Evolutionary conservation across 2,797 vertebrate species (phyloP).

Genomic region (Tinamus major): DNA sequence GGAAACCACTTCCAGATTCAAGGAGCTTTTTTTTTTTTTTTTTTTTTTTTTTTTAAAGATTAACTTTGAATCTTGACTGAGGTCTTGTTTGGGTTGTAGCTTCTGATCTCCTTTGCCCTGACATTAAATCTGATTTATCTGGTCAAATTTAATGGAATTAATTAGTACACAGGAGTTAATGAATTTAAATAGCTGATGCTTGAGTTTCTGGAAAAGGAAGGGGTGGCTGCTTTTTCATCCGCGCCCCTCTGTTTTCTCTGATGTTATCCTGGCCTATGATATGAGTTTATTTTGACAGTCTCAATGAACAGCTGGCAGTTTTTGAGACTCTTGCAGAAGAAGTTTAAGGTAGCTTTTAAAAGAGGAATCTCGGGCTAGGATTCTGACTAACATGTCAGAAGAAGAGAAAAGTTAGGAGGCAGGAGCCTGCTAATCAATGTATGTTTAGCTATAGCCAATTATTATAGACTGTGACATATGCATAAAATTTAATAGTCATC

Average conservation of each 20-base stretch:
- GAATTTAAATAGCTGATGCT: background rate
- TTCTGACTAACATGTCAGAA: background rate
- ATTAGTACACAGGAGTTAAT: background rate
- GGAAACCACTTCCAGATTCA: background rate
- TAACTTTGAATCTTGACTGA: background rate
- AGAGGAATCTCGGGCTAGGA: background rate
- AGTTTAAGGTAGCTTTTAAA: background rate
- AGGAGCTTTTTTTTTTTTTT: too few species aligned
- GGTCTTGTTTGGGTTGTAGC: background rate
- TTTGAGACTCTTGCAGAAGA: background rate
- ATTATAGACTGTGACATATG: background rate
- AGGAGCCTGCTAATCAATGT: background rate
- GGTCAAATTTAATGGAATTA: background rate
- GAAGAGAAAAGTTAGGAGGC: background rate
- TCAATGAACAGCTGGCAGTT: background rate
- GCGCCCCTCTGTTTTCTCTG: background rate
- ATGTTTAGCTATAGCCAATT: background rate
- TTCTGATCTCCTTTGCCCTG: background rate
- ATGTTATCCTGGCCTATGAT: background rate
- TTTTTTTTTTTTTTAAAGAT: rapidly evolving
- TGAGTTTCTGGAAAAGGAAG: background rate
- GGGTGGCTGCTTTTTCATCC: background rate
- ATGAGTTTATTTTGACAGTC: background rate
- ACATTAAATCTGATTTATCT: background rate
- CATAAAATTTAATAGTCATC: background rate